phyloP scores from a whole-genome alignment of 2,797 vertebrate species.

The Gymnoscopelus braueri region DNA sequence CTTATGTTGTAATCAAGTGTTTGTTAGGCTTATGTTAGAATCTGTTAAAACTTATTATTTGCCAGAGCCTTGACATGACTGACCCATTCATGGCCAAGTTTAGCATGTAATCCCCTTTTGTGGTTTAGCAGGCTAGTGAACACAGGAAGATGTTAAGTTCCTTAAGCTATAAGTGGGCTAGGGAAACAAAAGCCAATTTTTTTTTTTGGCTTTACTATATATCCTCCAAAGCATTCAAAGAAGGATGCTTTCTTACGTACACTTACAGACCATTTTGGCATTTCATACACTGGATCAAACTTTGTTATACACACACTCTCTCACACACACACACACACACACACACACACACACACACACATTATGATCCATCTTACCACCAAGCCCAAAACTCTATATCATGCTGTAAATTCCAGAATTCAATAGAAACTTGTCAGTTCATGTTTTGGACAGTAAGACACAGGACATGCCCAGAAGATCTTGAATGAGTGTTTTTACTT shows the following conservation, averaged over 20 bases:
- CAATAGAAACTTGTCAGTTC: no score
- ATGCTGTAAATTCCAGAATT: no score
- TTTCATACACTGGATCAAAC: no score
- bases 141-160: slow-evolving; percentile 31
- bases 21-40: neutral
- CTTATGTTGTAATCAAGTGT: neutral
- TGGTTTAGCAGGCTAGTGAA: slow-evolving; percentile 39
- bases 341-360: no score
- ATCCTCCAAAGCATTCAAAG: no score
- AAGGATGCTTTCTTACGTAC: no score
- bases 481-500: slow-evolving; percentile 42
- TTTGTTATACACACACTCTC: no score
- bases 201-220: slow-evolving; percentile 12
- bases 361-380: no score
- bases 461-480: slow-evolving; percentile 2
- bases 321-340: no score
- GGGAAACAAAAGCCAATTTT: slow-evolving; percentile 44
- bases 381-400: no score
- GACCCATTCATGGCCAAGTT: slow-evolving; percentile 11
- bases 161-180: slow-evolving; percentile 37
- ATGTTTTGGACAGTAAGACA: neutral
- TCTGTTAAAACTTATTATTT: neutral
- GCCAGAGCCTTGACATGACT: slow-evolving; percentile 13
- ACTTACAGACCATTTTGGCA: no score
- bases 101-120: slow-evolving; percentile 44